These are phyloP conservation scores for Rallus limicola DNA, from an alignment of 2,113 vertebrate genomes.

Conservation along the genomic window DNA sequence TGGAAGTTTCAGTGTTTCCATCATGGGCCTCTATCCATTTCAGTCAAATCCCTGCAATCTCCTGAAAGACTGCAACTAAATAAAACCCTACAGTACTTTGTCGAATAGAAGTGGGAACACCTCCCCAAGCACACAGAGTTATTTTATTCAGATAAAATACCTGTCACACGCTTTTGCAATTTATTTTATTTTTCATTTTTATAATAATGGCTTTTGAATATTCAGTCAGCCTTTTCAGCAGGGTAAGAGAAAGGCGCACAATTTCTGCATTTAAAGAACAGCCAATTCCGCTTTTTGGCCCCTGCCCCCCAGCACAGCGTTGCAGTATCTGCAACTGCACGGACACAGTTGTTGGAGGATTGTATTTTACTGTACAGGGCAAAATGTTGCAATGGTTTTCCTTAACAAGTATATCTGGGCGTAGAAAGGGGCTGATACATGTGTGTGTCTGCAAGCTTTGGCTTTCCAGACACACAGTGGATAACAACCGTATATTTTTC, in stretches of 20 bases:
- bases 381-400: not conserved
- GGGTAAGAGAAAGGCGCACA: not conserved
- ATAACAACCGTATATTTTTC: rapidly evolving
- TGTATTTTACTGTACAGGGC: not conserved
- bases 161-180: not conserved
- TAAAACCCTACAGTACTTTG: not conserved
- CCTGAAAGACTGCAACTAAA: not conserved
- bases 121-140: not conserved
- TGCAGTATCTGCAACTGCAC: not conserved
- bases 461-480: not conserved
- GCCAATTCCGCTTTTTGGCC: constrained; percentile 17
- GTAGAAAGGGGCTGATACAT: not conserved
- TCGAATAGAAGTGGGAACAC: not conserved
- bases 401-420: not conserved
- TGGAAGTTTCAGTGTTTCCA: constrained; percentile 18
- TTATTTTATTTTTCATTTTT: not conserved
- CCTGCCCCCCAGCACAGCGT: not conserved
- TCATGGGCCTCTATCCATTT: not conserved
- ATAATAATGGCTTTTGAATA: not conserved
- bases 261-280: not conserved
- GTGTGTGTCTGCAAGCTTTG: not conserved
- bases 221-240: not conserved
- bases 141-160: not conserved
- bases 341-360: not conserved
- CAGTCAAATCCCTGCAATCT: not conserved